phyloP scores from a whole-genome alignment of 2,888 invertebrate genomes.

The Ecdyonurus torrentis region DNA sequence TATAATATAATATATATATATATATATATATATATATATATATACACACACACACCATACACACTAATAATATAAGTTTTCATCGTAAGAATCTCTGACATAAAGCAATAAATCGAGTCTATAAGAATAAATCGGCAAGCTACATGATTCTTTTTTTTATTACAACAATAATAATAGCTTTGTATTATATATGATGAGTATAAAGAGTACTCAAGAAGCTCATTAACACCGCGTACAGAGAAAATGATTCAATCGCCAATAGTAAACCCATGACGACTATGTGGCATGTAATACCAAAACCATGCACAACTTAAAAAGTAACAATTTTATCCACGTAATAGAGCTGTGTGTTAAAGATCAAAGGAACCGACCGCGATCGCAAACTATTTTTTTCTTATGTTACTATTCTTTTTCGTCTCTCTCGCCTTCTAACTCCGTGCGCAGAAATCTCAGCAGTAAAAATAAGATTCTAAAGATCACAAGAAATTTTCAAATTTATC shows the following conservation, averaged over 20 bases:
- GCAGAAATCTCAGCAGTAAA: background rate
- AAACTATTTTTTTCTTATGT: background rate
- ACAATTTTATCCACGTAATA: background rate
- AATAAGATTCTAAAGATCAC: background rate
- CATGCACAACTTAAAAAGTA: background rate
- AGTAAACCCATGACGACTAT: background rate
- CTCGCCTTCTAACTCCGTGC: background rate
- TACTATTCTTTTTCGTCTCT: background rate
- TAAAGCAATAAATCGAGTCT: background rate
- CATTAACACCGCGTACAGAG: background rate
- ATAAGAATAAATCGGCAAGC: background rate
- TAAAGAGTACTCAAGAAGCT: background rate
- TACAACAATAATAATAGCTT: background rate
- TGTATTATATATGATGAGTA: background rate
- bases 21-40: no score
- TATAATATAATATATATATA: no score
- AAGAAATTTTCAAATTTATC: background rate
- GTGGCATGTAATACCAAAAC: background rate
- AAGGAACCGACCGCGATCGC: background rate
- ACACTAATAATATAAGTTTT: background rate
- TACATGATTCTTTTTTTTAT: background rate
- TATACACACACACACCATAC: no score
- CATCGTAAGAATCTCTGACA: background rate
- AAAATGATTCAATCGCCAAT: background rate
- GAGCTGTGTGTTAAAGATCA: background rate